Base-by-base conservation (phyloP, 2,888 invertebrate genomes). In the Hirtodrosophila confusa region DNA sequence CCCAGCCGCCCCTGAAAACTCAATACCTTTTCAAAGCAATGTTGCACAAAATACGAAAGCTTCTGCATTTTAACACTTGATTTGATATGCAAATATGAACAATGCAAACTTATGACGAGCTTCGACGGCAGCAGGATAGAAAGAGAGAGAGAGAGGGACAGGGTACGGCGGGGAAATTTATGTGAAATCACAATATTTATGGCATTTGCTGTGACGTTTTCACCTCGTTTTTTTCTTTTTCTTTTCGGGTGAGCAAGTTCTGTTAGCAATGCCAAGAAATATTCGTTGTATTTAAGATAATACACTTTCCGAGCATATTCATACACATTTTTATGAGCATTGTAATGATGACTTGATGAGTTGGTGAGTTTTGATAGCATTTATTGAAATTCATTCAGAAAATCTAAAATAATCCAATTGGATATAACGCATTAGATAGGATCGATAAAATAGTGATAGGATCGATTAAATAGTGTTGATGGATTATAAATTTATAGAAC, bases 81-180 rank as follows among this genome's bases (percentile, higher is more conserved):
- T 83, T 83, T 83, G 61, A 78, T 86, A 84, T 83, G 87, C 75
- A 86, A 83, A 83, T 80, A 84, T 71, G 66, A 78, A 80, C 73
- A 69, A 75, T 69, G 61, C 55, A 37, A 64, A 58, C 49, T 57
- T 54, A 40, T 33, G 50, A 31, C 29, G 10, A 23, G 23, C n/a
- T 11, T n/a, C 8, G 24, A n/a, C n/a, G n/a, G n/a, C n/a, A n/a
- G 33, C 9, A 40, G 29, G 3, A n/a, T 8, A 9, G 7, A 9
- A 27, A 10, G 40, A 24, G 37, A 5, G 39, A 39, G 24, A 27
- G 44, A 23, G 33, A 27, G 44, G 12, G 33, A 33, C 3, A 17
- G 43, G 12, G 5, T 8, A 10, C 8, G 9, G 12, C 9, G 11
- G 36, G 17, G 31, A 53, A 74, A 78, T 80, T 78, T 80, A 75